Evolutionary conservation across 1,140 invertebrate genomes (phyloP), one percentile per base, ranked within the genome.

Genomic region (Tribolium madens): DNA sequence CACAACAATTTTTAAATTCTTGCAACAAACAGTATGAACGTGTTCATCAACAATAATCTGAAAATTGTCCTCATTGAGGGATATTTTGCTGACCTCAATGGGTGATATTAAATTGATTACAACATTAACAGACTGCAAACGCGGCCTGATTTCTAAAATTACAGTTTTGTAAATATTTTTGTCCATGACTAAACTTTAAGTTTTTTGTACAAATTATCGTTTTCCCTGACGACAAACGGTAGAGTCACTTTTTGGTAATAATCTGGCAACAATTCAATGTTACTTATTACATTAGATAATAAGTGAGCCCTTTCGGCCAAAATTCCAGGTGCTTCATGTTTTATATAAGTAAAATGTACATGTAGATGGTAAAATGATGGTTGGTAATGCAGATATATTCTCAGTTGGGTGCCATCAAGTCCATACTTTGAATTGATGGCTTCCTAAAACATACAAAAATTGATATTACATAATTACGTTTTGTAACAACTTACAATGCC

Each of bases 281-380:
- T 99, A 83, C 91, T 90, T 48, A 99, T 98, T n/a, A 98, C 95
- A 4, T 93, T 92, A 17, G 92, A 89, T 12, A 99, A 86, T 76
- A 98, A 86, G 88, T 98, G 96, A 5, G 95, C 92, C 84, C 92
- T 93, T 84, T 97, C 96, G 13, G 91, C 90, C 86, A 90, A 76
- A 64, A 83, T 88, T 88, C 95, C 95, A 69, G 95, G 93, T 1
- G 94, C 91, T 80, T 96, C 93, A 87, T 93, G 92, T 71, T 91
- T 90, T 0, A 98, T 83, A 76, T 93, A 91, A n/a, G 93, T 95
- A 82, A 98, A 97, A 86, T 99, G 97, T 1, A 99, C 90, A 84
- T 99, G 98, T 5, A 99, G 87, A 87, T 99, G 97, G 87, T 98
- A 98, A 87, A 97, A 99, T 0, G 96, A 96, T 3, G 98, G 98